Evolutionary conservation across 2,113 vertebrate genomes (phyloP).

Genomic region (Microcebus ravelobensis): DNA sequence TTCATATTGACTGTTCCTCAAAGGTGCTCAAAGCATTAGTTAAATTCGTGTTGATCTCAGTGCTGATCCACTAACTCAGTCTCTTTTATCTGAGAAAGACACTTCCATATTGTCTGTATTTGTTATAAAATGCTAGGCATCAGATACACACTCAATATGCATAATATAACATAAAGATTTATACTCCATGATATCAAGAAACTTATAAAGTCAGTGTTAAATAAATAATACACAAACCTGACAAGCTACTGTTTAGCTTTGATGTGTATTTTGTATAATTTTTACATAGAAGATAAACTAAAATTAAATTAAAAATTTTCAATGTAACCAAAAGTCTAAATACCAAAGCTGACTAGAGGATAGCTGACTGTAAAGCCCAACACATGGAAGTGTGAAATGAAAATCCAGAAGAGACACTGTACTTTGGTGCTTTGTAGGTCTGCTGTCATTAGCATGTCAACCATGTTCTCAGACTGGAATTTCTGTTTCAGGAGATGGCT

Average conservation of each 20-base stretch:
- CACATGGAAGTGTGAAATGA: neutral
- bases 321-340: neutral
- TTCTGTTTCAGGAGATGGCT: neutral
- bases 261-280: neutral
- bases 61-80: neutral
- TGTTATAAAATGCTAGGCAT: constrained; percentile 4
- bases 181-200: neutral
- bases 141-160: neutral
- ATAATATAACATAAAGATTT: neutral
- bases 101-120: neutral
- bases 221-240: neutral
- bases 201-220: neutral
- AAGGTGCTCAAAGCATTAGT: neutral
- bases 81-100: neutral
- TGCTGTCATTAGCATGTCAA: neutral
- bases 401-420: neutral
- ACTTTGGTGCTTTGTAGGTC: neutral
- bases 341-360: neutral
- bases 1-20: neutral
- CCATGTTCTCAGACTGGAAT: neutral
- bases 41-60: neutral
- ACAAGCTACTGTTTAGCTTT: constrained; percentile 15
- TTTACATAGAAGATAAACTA: neutral
- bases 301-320: neutral
- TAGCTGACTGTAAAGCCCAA: neutral